Evolutionary conservation across 1,140 invertebrate genomes (phyloP).

Genomic region (Drosophila sp.): DNA sequence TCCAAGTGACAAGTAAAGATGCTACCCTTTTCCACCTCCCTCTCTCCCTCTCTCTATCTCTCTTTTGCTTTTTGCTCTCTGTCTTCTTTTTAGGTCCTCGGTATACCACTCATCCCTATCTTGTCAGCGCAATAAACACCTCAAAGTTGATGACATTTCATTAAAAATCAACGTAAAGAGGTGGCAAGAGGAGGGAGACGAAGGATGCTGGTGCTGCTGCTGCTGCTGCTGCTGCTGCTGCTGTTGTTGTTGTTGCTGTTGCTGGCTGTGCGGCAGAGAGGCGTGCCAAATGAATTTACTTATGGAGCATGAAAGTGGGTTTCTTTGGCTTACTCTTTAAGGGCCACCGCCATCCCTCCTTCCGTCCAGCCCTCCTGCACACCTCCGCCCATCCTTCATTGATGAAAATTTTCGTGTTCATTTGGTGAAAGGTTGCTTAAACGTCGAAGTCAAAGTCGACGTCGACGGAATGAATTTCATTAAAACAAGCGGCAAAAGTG

Average conservation of each 20-base stretch:
- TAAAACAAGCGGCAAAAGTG: slow-evolving; percentile 75
- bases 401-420: slow-evolving; percentile 73
- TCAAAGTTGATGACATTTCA: slow-evolving; percentile 82
- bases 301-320: slow-evolving; percentile 80
- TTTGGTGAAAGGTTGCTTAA: slow-evolving; percentile 61
- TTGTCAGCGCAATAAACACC: slow-evolving; percentile 80
- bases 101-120: slow-evolving; percentile 25
- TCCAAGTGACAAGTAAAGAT: background rate
- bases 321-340: slow-evolving; percentile 51
- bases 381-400: slow-evolving; percentile 35
- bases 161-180: slow-evolving; percentile 65
- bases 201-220: no score
- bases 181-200: slow-evolving; percentile 14
- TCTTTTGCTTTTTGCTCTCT: background rate
- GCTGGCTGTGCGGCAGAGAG: slow-evolving; percentile 12
- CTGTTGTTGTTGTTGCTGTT: background rate
- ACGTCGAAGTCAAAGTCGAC: slow-evolving; percentile 13
- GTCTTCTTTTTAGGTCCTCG: background rate
- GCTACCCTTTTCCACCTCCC: background rate
- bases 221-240: background rate
- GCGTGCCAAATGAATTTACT: slow-evolving; percentile 76
- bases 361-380: background rate
- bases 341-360: background rate
- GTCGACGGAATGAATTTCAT: slow-evolving; percentile 72
- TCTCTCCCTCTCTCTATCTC: background rate